Conservation (phyloP, 2,888 invertebrate species). For the Chydorus sphaericus region DNA sequence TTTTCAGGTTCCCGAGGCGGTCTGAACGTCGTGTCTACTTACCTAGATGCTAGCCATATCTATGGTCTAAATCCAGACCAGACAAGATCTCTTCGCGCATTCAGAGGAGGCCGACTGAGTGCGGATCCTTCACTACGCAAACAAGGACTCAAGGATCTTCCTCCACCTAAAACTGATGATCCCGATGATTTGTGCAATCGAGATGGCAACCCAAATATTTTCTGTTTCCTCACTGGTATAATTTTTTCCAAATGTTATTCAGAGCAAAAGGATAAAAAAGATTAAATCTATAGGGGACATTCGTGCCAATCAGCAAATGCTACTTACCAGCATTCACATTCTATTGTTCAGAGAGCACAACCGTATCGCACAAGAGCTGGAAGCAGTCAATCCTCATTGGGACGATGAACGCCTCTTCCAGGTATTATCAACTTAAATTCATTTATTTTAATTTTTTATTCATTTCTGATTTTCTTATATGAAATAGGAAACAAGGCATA, state of each 20-base stretch:
- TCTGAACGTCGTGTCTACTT: constrained; percentile 68
- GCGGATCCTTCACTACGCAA: constrained; percentile 33
- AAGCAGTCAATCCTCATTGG: constrained; percentile 23
- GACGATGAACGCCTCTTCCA: constrained; percentile 25
- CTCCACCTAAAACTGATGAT: constrained; percentile 30
- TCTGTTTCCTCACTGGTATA: too few species aligned
- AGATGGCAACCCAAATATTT: too few species aligned
- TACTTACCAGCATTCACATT: constrained; percentile 24
- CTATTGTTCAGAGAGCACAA: constrained; percentile 28
- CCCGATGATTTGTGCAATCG: constrained; percentile 26
- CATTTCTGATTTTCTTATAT: too few species aligned
- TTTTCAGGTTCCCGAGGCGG: constrained; percentile 32
- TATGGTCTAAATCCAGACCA: constrained; percentile 53
- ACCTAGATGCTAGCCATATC: constrained; percentile 63
- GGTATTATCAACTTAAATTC: too few species aligned
- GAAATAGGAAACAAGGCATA: constrained; percentile 23
- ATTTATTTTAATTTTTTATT: neutral
- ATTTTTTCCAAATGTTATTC: too few species aligned
- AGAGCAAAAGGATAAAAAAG: too few species aligned
- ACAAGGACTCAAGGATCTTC: constrained; percentile 29
- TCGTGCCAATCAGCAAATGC: constrained; percentile 27
- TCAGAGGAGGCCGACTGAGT: constrained; percentile 47
- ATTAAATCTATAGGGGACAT: constrained; percentile 22
- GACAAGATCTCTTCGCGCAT: constrained; percentile 44
- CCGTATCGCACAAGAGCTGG: constrained; percentile 26